Base-by-base conservation (phyloP, 1,140 invertebrate genomes). In the Bombus impatiens region DNA sequence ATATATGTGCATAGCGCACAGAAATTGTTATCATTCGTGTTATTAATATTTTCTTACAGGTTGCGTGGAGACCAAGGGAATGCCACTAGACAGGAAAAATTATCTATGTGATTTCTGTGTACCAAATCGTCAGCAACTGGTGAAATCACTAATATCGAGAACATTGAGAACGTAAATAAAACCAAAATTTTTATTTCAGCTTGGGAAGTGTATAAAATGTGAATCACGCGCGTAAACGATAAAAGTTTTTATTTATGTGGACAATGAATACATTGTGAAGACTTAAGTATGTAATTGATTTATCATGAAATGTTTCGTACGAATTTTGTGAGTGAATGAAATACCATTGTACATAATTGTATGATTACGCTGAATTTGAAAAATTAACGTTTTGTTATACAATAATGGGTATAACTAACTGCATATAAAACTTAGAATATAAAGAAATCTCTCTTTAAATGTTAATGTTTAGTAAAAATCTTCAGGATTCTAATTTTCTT, bases 11-110 rank as follows among this genome's bases (percentile, higher is more conserved):
- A 40, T 62, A 10, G 18, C 5, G 2, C 25, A 35, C 13, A 59
- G 9, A 68, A 15, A 22, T 67, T 9, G 10, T 37, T 37, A 37
- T 75, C 9, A 12, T 40, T 32, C 75, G 59, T 57, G 13, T 81
- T 47, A 57, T 32, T 71, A 40, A 77, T 71, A 28, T 71, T 59
- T 72, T 12, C 40, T 91, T 93, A 71, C 88, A 95, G 94, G 91
- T 57, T 95, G 94, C 94, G 94, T 94, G 94, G 94, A 94, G 93
- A 94, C 90, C 93, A 95, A 94, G 91, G 92, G 90, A 88, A 25
- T 87, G 84, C 84, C 67, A 91, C 91, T 94, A 91, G 94, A 95
- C 84, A 92, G 90, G 90, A 94, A 94, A 93, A 94, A 93, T 91
- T 95, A 94, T 89, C 90, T 92, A 78, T 95, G 94, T 94, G 94